Base-by-base conservation (phyloP, 2,113 vertebrate species). In the Pituophis catenifer region DNA sequence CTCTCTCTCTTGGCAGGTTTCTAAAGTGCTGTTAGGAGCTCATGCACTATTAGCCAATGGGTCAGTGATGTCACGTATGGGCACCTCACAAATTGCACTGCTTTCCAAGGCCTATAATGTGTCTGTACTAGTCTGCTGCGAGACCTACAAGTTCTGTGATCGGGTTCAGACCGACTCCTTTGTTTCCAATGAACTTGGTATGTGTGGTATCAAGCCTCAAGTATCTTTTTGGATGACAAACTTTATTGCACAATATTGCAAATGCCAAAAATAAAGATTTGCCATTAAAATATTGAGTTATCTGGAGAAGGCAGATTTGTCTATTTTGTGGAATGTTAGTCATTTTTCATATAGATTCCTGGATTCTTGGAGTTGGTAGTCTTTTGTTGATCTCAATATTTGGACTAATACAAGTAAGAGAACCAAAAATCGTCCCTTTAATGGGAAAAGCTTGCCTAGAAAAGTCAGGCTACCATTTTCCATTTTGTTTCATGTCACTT, bases 101-200 rank as follows among this genome's bases (percentile, higher is more conserved):
- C 98, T 99, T 94, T 99, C 99, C 95, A 99, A 98, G 97, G 99
- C 99, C 26, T 98, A 99, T 96, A 99, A 99, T 0, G 99, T 99
- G 75, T 99, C 99, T 0, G 99, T 99, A 58, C 97, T 99, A 95
- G 99, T 99, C 95, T 99, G 99, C 98, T 99, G 99, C 6, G 99
- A 99, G 97, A 99, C 99, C 0, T 99, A 99, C 98, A 99, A 99
- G 98, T 99, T 99, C 97, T 99, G 99, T 0, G 99, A 99, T 94
- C 98, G 99, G 26, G 99, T 99, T 93, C 99, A 99, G 97, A 99
- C 99, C 0, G 99, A 99, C 94, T 99, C 99, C 65, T 99, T 99
- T n/a, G 99, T 99, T 94, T 99, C 99, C 94, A 99, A 99, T 0
- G 99, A 99, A 97, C 98, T 99, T 48, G 99, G 99, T 99, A 98